Evolutionary conservation across 2,797 vertebrate genomes (phyloP), one percentile per base, ranked within the genome.

Genomic region (Capromys pilorides): DNA sequence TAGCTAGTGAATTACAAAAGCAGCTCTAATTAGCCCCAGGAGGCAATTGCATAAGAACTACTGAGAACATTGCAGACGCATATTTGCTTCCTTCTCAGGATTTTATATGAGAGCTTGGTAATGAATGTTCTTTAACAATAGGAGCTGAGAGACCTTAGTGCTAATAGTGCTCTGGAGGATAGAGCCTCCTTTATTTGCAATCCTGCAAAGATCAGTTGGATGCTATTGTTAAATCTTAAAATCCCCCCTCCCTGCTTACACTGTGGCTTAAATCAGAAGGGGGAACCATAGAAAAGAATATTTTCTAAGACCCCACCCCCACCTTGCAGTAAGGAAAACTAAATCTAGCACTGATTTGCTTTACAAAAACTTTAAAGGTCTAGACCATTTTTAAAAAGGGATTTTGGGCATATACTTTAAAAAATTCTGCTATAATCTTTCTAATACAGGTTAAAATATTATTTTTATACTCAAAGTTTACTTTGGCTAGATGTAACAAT

Each of bases 1-100:
- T 96, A 97, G 96, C 95, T 96, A 95, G 94, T 93, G 97, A 98
- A 98, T 98, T 98, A 98, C 96, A 98, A 98, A 97, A 98, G 97
- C 96, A 97, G 62, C 94, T 95, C 94, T 98, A 98, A 98, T 98
- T 98, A 98, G 97, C 97, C 98, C 97, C 94, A 0, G 97, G 98
- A 97, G 98, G 89, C 95, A 93, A 94, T 97, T 98, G 96, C 96
- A 89, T 97, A 97, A 98, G 98, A 97, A 97, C 97, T 96, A 91
- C 80, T 13, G 84, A 98, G 96, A 98, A 95, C 69, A 92, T 51
- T 96, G 86, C 96, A 96, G 96, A 9, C 12, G 97, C 96, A 59
- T 97, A 96, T 98, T 97, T 97, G 93, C 93, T 97, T 96, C 93
- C 96, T 97, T 96, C 96, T 97, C 69, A 2, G 45, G 91, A 93